Evolutionary conservation across 2,797 vertebrate genomes (phyloP).

Genomic region (Merluccius polli): DNA sequence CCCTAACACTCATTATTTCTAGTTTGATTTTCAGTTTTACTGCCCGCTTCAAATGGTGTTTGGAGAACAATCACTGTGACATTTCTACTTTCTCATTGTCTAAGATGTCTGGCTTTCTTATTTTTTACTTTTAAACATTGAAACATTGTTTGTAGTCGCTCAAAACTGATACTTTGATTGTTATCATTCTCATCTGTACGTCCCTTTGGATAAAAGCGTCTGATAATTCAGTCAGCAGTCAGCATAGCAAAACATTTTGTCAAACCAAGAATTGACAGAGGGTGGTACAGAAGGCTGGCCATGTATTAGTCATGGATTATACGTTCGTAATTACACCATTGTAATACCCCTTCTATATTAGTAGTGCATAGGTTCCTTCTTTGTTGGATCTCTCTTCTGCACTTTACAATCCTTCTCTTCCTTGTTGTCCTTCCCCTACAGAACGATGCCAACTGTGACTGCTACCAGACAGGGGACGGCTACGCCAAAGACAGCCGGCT

Average conservation of each 20-base stretch:
- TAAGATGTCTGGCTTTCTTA: neutral
- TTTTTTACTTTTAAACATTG: too few relatives aligned
- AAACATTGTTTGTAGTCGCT: neutral
- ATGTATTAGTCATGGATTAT: neutral
- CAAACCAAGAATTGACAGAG: neutral
- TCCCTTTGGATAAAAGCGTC: neutral
- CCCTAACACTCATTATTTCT: neutral
- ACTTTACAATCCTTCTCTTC: neutral
- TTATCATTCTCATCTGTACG: neutral
- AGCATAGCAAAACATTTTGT: neutral
- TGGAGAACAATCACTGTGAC: neutral
- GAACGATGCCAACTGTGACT: constrained; percentile 98
- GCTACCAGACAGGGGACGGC: constrained; percentile 92
- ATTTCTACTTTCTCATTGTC: neutral
- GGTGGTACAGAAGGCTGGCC: too few relatives aligned
- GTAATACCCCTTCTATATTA: too few relatives aligned
- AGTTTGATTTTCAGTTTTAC: neutral
- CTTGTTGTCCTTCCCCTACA: constrained; percentile 15
- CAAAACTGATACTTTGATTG: neutral
- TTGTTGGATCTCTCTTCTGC: neutral
- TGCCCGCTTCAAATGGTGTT: neutral
- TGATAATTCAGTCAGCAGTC: neutral
- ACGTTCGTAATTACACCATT: neutral
- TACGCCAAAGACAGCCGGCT: constrained; percentile 95
- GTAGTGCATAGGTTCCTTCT: neutral